A percentile compares a stretch with the other conserved stretches of the same genome.
phyloP scores from a whole-genome alignment of 2,797 vertebrate genomes.

The Cygnus olor region DNA sequence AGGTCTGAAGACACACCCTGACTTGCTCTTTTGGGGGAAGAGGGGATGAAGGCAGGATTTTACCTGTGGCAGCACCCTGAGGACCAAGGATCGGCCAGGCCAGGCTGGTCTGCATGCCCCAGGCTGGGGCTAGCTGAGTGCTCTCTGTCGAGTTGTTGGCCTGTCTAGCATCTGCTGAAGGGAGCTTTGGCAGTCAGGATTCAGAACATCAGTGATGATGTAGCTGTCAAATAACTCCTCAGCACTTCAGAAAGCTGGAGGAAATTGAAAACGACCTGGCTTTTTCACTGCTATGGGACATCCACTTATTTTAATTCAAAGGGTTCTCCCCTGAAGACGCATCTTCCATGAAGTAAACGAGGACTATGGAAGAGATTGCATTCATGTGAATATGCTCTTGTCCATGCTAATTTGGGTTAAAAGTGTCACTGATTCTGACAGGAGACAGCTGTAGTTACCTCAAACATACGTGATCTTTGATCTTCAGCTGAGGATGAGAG shows the following conservation, averaged over 20 bases:
- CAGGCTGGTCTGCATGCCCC: not conserved
- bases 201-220: not conserved
- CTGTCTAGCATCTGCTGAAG: not conserved
- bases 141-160: not conserved
- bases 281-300: not conserved
- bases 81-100: not conserved
- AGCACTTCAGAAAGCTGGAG: not conserved
- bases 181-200: not conserved
- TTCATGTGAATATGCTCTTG: not conserved
- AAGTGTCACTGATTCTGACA: constrained; percentile 20
- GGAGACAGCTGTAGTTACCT: not conserved
- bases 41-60: not conserved
- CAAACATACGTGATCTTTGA: not conserved
- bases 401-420: not conserved
- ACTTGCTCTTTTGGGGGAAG: not conserved
- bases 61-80: not conserved
- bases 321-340: not conserved
- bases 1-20: not conserved
- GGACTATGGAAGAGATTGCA: not conserved
- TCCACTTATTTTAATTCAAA: not conserved
- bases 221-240: not conserved
- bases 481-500: not conserved
- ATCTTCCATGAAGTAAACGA: not conserved
- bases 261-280: not conserved
- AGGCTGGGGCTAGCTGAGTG: not conserved